These are phyloP conservation scores for Conistra vaccinii DNA, from an alignment of 2,888 invertebrate species.

Conservation along the genomic window DNA sequence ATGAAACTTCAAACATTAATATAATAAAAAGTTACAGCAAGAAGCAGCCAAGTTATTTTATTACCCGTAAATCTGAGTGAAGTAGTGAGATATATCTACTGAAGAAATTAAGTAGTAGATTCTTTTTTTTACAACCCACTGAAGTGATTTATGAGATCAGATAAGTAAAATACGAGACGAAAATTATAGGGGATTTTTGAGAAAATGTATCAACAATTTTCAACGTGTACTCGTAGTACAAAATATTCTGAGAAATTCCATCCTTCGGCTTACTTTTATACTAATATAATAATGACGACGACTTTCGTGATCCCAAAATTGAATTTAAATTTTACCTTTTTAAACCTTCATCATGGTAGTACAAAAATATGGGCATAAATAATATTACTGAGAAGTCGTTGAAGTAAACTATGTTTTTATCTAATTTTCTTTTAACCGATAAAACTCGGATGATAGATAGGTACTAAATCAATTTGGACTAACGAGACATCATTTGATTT, in stretches of 20 bases:
- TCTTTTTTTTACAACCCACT: conserved; percentile 61
- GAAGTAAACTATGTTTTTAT: conserved; percentile 10
- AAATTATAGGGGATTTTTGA: conserved; percentile 55
- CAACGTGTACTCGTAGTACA: neutral
- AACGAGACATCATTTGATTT: conserved; percentile 59
- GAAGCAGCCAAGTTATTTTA: conserved; percentile 63
- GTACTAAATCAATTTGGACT: conserved; percentile 44
- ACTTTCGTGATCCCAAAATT: neutral
- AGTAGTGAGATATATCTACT: conserved; percentile 60
- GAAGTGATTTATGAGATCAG: conserved; percentile 65
- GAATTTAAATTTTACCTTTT: conserved; percentile 1
- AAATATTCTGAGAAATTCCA: neutral
- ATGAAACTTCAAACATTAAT: conserved; percentile 57
- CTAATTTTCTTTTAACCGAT: conserved; percentile 21
- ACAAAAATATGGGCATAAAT: conserved; percentile 4
- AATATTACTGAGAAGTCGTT: neutral
- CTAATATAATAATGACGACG: neutral
- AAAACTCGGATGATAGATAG: too few relatives aligned
- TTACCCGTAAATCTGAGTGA: conserved; percentile 63
- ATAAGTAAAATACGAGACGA: conserved; percentile 61
- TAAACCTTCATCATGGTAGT: neutral
- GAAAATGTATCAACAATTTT: conserved; percentile 33
- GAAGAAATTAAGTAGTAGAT: conserved; percentile 63
- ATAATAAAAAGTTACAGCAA: conserved; percentile 57
- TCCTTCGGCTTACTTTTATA: neutral